Evolutionary conservation across 2,113 vertebrate genomes (phyloP).

Genomic region (Phoxinus phoxinus): DNA sequence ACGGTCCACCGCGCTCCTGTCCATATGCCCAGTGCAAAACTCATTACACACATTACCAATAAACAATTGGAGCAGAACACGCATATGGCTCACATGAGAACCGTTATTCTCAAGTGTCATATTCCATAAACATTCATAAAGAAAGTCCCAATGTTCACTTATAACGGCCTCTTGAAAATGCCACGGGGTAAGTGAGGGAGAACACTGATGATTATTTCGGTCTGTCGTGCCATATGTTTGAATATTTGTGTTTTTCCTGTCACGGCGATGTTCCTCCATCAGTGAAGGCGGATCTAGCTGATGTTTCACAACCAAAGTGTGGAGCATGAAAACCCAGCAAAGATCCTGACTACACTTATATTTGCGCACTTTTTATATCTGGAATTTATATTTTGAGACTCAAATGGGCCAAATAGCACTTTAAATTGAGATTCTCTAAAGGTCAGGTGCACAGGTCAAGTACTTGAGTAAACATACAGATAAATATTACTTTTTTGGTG

Average conservation of each 20-base stretch:
- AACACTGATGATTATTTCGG: slow-evolving; percentile 7
- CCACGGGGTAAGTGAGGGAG: background rate
- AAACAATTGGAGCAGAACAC: slow-evolving; percentile 44
- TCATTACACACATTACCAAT: slow-evolving; percentile 50
- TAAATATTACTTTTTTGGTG: no score
- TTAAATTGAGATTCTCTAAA: background rate
- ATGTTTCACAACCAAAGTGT: slow-evolving; percentile 1
- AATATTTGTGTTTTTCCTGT: background rate
- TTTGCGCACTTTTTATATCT: background rate
- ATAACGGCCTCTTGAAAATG: background rate
- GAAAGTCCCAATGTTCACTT: slow-evolving; percentile 2
- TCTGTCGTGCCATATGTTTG: slow-evolving; percentile 12
- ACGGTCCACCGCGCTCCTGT: slow-evolving; percentile 8
- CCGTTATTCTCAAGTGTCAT: slow-evolving; percentile 22
- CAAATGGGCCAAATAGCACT: background rate
- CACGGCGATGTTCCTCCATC: background rate
- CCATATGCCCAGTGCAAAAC: slow-evolving; percentile 47
- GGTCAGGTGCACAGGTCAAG: no score
- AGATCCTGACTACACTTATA: background rate
- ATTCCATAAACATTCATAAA: slow-evolving; percentile 18
- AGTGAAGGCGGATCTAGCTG: background rate
- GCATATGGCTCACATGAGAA: slow-evolving; percentile 52
- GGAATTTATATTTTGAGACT: background rate
- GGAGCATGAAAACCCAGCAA: background rate
- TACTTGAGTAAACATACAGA: no score